Conservation (phyloP, 2,797 vertebrate genomes). For the Lagothrix lagotricha region DNA sequence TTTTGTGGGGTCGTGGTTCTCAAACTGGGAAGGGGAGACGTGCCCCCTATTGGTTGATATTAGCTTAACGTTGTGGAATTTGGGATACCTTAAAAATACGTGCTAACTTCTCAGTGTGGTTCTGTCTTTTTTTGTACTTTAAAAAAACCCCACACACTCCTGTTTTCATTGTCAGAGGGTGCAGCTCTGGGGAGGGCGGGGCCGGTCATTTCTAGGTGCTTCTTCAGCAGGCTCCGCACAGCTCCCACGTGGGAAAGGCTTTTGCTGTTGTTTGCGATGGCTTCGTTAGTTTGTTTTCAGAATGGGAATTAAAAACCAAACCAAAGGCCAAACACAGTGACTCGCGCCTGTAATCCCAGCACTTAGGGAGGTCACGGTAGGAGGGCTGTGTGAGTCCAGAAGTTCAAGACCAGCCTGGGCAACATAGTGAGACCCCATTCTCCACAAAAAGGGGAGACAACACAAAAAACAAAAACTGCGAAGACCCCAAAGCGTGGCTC, state of each 20-base stretch:
- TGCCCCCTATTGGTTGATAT: not conserved
- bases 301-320: not conserved
- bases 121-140: not conserved
- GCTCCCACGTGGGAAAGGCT: rapidly evolving
- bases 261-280: not conserved
- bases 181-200: not conserved
- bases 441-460: not conserved
- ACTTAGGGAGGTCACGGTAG: not conserved
- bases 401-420: not conserved
- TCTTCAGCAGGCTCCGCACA: rapidly evolving
- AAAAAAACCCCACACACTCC: not conserved
- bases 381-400: not conserved
- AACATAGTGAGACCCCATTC: not conserved
- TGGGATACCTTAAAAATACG: not conserved
- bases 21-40: not conserved
- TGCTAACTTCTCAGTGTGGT: not conserved
- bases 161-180: not conserved
- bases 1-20: not conserved
- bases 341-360: not conserved
- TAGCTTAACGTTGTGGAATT: not conserved
- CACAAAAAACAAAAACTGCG: no score
- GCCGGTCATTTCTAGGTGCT: not conserved
- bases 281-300: not conserved
- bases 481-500: not conserved
- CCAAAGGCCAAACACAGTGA: not conserved